Percentiles rank a stretch among this genome's conserved stretches.
Conservation (phyloP, 37 sponge, comb jelly and placozoan species). For the Haliclona indistincta region DNA sequence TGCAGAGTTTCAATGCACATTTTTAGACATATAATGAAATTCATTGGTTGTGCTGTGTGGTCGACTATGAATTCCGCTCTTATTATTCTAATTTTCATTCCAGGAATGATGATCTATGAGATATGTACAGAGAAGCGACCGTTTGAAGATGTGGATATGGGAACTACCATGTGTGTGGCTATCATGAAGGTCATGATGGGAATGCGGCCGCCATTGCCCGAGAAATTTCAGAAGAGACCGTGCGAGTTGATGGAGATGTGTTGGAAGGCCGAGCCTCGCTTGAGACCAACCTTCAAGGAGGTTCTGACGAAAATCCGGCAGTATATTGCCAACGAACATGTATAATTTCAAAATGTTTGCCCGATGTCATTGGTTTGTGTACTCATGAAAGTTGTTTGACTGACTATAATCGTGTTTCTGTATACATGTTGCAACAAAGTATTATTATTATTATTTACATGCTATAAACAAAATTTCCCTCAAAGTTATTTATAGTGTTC, state of each 20-base stretch:
- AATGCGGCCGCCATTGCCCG: constrained; percentile 28
- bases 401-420: no score
- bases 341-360: no score
- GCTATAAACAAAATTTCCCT: no score
- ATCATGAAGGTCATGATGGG: constrained; percentile 55
- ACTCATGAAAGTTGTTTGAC: no score
- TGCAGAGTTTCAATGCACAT: no score
- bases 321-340: no score
- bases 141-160: constrained; percentile 26
- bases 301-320: not conserved
- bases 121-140: constrained; percentile 26
- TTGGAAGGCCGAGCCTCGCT: constrained; percentile 47
- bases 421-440: no score
- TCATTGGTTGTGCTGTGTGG: no score
- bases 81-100: not conserved
- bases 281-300: constrained; percentile 38
- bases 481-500: no score
- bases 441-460: no score
- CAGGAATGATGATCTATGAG: constrained; percentile 66
- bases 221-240: not conserved
- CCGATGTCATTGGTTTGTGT: no score
- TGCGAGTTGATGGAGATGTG: constrained; percentile 16
- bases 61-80: not conserved
- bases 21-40: no score
- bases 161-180: not conserved